Base-by-base conservation (phyloP, 2,797 vertebrate species). In the Chromis chromis region DNA sequence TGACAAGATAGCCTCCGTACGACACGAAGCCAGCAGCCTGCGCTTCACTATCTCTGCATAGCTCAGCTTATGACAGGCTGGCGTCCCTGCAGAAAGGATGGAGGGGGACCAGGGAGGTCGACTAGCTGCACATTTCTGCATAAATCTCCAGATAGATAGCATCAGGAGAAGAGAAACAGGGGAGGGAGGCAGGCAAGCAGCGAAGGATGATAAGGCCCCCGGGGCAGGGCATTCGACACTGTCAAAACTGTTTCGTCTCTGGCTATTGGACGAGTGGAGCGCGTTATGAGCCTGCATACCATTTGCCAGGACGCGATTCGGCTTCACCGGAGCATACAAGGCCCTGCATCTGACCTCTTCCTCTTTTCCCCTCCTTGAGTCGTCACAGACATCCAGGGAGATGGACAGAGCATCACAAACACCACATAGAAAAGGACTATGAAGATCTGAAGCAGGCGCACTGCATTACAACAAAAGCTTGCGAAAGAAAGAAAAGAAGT, bases 131-230 rank as follows among this genome's bases (percentile, higher is more conserved):
- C 89, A 92, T 91, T 89, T 91, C 90, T 91, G 90, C 91, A 91
- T 93, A 93, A 92, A 94, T 91, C 91, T 93, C 89, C 80, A 85
- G 89, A 89, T 81, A 92, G 91, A 94, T 93, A 93, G 89, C 89
- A 92, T 92, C 88, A 84, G 92, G 82, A 88, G 85, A 82, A 81
- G 85, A 90, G 90, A 78, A 83, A 78, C 84, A 87, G 86, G 86
- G 76, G 79, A 87, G 86, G 83, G 79, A 85, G 86, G 86, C 79
- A 84, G 73, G 90, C 90, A 88, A 89, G 91, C 91, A 76, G 87
- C 66, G 65, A 86, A 86, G 88, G 91, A 87, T 90, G 90, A 92
- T 92, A 91, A 93, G 92, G 89, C 88, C 92, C 90, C 70, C 67
- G 28, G 91, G 87, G 88, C 86, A 88, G 85, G 92, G 81, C 88